These are phyloP conservation scores for Pyralis farinalis DNA, from an alignment of 2,888 invertebrate genomes.

Conservation along the genomic window DNA sequence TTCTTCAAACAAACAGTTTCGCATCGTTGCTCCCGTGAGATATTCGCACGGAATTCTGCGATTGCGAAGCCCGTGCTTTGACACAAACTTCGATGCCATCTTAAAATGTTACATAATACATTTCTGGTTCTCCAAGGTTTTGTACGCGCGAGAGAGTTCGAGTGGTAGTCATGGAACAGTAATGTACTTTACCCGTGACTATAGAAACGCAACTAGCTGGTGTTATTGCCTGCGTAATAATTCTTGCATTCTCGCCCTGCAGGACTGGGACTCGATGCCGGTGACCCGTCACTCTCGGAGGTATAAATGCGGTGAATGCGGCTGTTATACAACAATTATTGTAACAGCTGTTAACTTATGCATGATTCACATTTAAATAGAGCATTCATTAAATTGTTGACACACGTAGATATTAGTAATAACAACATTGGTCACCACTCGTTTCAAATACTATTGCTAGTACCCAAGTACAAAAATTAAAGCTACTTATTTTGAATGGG, in stretches of 20 bases:
- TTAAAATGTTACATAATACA: not conserved
- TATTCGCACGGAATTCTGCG: slow-evolving; percentile 23
- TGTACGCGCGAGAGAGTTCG: too few relatives aligned
- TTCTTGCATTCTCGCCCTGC: slow-evolving; percentile 9
- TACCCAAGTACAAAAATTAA: too few relatives aligned
- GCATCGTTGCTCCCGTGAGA: slow-evolving; percentile 4
- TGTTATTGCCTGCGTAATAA: slow-evolving; percentile 1
- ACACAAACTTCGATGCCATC: not conserved
- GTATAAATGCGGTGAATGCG: slow-evolving; percentile 4
- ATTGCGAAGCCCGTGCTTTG: slow-evolving; percentile 6
- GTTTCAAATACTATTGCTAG: too few relatives aligned
- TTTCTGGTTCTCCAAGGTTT: not conserved
- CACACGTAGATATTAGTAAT: too few relatives aligned
- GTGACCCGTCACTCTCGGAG: slow-evolving; percentile 7
- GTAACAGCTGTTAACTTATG: too few relatives aligned
- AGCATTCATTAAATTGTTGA: too few relatives aligned
- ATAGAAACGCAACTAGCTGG: too few relatives aligned
- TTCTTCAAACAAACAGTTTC: slow-evolving; percentile 19
- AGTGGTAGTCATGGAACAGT: slow-evolving; percentile 1
- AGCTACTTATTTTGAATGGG: too few relatives aligned
- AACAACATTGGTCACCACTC: too few relatives aligned
- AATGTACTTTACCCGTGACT: not conserved
- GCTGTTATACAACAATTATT: not conserved
- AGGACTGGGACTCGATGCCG: slow-evolving; percentile 11
- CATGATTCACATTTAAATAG: too few relatives aligned